Conservation (phyloP, 2,797 vertebrate species). For the Danio aesculapii region DNA sequence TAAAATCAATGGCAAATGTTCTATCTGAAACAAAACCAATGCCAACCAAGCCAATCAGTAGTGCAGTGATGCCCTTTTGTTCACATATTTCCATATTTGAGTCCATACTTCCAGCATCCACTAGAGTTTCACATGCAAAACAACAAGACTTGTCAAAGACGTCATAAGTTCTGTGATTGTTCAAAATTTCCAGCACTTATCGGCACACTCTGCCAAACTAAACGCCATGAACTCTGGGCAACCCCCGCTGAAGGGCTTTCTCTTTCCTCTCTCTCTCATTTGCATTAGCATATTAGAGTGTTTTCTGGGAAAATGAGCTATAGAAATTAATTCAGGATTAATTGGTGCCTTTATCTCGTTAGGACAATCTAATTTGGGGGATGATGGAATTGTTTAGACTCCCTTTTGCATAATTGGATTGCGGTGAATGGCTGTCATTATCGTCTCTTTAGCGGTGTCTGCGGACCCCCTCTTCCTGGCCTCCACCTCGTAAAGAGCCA, state of each 20-base stretch:
- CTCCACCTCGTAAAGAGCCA: slow-evolving; percentile 94
- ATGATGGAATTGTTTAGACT: slow-evolving; percentile 97
- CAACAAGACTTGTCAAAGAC: slow-evolving; percentile 27
- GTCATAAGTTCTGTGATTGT: slow-evolving; percentile 25
- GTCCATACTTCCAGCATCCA: neutral
- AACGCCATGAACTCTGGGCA: slow-evolving; percentile 87
- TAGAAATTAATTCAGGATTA: slow-evolving; percentile 99
- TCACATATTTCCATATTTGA: too few relatives aligned
- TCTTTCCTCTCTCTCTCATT: slow-evolving; percentile 90
- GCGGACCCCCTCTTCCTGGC: slow-evolving; percentile 62
- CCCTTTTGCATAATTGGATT: slow-evolving; percentile 99
- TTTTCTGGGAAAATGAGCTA: slow-evolving; percentile 91
- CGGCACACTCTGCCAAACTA: slow-evolving; percentile 66
- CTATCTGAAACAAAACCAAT: neutral
- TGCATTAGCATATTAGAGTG: slow-evolving; percentile 98
- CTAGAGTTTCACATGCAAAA: slow-evolving; percentile 7
- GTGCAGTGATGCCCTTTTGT: neutral
- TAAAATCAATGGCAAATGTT: too few relatives aligned
- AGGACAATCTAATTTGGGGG: slow-evolving; percentile 99
- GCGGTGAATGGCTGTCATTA: slow-evolving; percentile 99
- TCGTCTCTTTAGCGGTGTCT: slow-evolving; percentile 97
- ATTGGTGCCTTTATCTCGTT: slow-evolving; percentile 99
- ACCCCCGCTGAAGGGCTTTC: slow-evolving; percentile 84
- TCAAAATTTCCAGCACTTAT: slow-evolving; percentile 26
- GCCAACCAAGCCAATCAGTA: neutral